phyloP scores from a whole-genome alignment of 23 tunicate species.

The Corella eumyota region DNA sequence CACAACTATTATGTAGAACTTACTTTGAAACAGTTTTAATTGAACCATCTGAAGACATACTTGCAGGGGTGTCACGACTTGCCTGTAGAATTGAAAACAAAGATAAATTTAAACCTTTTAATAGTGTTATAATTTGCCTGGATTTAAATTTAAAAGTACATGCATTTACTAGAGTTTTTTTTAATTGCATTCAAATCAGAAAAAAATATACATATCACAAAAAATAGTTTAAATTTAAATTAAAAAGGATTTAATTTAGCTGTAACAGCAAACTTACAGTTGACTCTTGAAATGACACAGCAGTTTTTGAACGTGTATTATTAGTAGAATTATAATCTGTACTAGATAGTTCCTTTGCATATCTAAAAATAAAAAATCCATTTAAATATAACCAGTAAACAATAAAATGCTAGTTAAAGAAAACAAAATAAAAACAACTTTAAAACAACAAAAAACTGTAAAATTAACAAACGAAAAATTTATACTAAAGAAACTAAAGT shows the following conservation, averaged over 20 bases:
- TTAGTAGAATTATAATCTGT: conserved; percentile 8
- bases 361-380: conserved; percentile 9
- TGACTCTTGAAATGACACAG: conserved; percentile 69
- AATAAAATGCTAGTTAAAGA: too few relatives aligned
- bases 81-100: conserved; percentile 10
- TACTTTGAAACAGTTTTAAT: too few relatives aligned
- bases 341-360: conserved; percentile 52
- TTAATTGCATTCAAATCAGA: too few relatives aligned
- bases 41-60: conserved; percentile 24
- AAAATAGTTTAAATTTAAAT: not conserved
- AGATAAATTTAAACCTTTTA: not conserved
- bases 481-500: too few relatives aligned
- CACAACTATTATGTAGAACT: too few relatives aligned
- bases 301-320: conserved; percentile 33
- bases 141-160: too few relatives aligned
- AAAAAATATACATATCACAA: not conserved
- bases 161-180: too few relatives aligned
- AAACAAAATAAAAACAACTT: too few relatives aligned
- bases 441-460: too few relatives aligned
- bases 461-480: too few relatives aligned
- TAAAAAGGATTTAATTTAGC: not conserved
- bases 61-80: conserved; percentile 52
- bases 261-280: conserved; percentile 14
- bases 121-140: not conserved
- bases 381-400: not conserved